These are phyloP conservation scores for Platalea minor DNA, from an alignment of 2,797 vertebrate species.

Conservation along the genomic window DNA sequence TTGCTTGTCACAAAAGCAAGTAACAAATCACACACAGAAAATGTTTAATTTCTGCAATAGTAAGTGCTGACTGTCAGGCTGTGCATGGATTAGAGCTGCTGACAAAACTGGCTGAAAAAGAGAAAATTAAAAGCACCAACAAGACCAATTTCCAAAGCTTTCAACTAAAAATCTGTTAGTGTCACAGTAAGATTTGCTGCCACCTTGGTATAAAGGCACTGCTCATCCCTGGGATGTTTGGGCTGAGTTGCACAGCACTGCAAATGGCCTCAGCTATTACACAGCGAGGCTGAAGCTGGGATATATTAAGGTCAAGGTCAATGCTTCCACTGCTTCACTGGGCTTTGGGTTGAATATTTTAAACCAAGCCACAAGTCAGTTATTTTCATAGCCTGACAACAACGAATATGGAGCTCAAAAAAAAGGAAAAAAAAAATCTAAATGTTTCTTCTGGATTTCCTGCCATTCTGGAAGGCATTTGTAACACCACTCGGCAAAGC, in stretches of 20 bases:
- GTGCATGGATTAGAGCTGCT: conserved; percentile 10
- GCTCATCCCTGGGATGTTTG: not conserved
- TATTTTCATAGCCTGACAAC: not conserved
- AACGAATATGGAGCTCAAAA: not conserved
- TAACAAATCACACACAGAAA: conserved; percentile 40
- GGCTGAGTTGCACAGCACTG: not conserved
- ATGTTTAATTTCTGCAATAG: conserved; percentile 40
- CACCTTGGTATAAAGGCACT: not conserved
- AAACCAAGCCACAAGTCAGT: not conserved
- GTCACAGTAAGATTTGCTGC: not conserved
- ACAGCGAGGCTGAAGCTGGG: fast-evolving
- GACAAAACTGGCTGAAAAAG: conserved; percentile 43
- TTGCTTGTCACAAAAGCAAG: conserved; percentile 48
- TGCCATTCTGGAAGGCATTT: not conserved
- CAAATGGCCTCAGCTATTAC: not conserved
- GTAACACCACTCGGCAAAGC: not conserved
- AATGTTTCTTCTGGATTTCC: not conserved
- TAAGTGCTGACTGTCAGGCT: conserved; percentile 38
- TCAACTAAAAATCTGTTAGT: not conserved
- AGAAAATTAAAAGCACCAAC: conserved; percentile 37
- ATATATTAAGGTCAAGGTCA: not conserved
- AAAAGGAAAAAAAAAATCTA: fast-evolving
- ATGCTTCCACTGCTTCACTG: not conserved
- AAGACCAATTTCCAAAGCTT: conserved; percentile 29
- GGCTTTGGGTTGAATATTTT: not conserved